Base-by-base conservation (phyloP, 2,888 invertebrate genomes). In the Cerastis leucographa region DNA sequence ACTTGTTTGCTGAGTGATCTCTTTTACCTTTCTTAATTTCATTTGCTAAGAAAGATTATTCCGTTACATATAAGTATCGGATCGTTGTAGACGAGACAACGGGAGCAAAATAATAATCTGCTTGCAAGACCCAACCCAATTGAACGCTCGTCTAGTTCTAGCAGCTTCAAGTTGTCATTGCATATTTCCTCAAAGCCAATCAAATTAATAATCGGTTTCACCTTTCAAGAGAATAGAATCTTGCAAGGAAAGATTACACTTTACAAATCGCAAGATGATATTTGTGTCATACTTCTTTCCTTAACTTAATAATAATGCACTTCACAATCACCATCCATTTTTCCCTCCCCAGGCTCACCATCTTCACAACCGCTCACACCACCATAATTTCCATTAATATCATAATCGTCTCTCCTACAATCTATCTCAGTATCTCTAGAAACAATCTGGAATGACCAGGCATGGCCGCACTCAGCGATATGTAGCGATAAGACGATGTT, bases 401-500 rank as follows among this genome's bases (percentile, higher is more conserved):
- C 69, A 67, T 78, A 78, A 79, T 83, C 62, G 61, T 68, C 25
- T 40, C 42, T 8, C 44, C 12, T 54, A 68, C 70, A 68, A 73
- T 77, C 77, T 71, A 85, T 71, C 71, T 66, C 44, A 35, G 25
- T 78, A 83, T 83, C 83, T 69, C 12, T 11, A 9, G 54, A 69
- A 84, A 84, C 83, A 83, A 84, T 84, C 83, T 83, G 46, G n/a
- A 78, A 74, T 85, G 73, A 69, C 68, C 85, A 71, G 71, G n/a
- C 71, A 71, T 75, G 85, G 64, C 83, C 66, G 77, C 85, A 67
- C 59, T 73, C 83, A 81, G 83, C 85, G 62, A 71, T 85, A 83
- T 84, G 83, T 82, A 68, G 77, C 64, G 85, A 83, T 85, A 85
- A 76, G 67, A 44, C 75, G 49, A 75, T 89, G 89, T 89, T 91